Conservation (phyloP, 2,113 vertebrate species). For the Hiodon tergisus region DNA sequence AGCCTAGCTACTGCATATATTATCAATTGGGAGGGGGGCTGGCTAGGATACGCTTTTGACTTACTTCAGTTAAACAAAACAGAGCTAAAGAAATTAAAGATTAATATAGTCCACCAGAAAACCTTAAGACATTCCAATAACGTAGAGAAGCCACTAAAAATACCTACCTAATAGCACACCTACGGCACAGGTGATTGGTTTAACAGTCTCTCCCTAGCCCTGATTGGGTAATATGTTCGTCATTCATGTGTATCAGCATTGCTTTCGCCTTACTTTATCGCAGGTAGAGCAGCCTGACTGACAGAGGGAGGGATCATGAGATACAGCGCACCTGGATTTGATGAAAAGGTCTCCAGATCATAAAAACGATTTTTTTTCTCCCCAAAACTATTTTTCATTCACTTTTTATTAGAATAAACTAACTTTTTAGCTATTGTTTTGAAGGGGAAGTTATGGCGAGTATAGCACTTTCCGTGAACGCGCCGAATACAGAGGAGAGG, state of each 20-base stretch:
- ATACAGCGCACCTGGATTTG: slow-evolving; percentile 43
- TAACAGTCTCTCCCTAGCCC: neutral
- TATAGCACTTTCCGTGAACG: slow-evolving; percentile 62
- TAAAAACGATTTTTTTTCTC: slow-evolving; percentile 6
- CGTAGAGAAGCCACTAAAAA: neutral
- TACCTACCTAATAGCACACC: slow-evolving; percentile 30
- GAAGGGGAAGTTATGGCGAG: slow-evolving; percentile 61
- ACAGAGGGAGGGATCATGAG: slow-evolving; percentile 50
- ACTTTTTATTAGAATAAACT: too few relatives aligned
- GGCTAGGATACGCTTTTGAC: too few relatives aligned
- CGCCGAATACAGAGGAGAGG: slow-evolving; percentile 65
- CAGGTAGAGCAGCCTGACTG: slow-evolving; percentile 67
- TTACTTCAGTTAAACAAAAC: too few relatives aligned
- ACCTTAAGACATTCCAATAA: slow-evolving; percentile 1
- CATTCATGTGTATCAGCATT: slow-evolving; percentile 23
- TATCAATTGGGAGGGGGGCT: too few relatives aligned
- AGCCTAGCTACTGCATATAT: too few relatives aligned
- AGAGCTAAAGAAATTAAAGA: too few relatives aligned
- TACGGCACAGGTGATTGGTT: slow-evolving; percentile 34
- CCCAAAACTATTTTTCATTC: neutral
- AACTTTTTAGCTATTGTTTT: slow-evolving; percentile 1
- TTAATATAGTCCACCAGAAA: neutral
- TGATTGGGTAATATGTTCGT: slow-evolving; percentile 34
- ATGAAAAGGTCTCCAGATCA: slow-evolving; percentile 15
- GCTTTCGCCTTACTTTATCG: slow-evolving; percentile 54